Percentiles rank a stretch among this genome's conserved stretches.
phyloP scores from a whole-genome alignment of 2,797 vertebrate species.

The Phataginus tricuspis region DNA sequence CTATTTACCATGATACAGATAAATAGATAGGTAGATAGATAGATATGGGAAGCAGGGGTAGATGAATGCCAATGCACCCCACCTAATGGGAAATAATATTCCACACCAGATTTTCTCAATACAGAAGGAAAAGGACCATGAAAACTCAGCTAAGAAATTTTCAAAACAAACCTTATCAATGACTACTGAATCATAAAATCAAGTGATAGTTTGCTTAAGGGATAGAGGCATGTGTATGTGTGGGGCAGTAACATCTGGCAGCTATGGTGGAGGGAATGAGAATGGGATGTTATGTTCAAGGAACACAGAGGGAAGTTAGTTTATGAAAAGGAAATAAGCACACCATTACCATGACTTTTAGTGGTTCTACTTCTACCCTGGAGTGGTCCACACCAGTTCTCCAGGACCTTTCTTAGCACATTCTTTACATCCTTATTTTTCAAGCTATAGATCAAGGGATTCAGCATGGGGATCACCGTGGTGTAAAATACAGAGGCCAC shows the following conservation, averaged over 20 bases:
- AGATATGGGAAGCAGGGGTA: not conserved
- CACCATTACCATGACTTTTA: not conserved
- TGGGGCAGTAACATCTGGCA: not conserved
- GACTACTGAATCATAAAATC: not conserved
- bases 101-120: not conserved
- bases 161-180: not conserved
- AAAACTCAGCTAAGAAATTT: not conserved
- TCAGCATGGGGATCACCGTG: constrained; percentile 40
- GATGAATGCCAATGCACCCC: not conserved
- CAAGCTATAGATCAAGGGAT: constrained; percentile 45
- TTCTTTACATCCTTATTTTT: constrained; percentile 50
- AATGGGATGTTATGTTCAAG: not conserved
- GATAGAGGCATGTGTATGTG: not conserved
- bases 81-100: not conserved
- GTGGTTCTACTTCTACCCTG: not conserved
- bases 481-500: constrained; percentile 32
- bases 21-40: not conserved
- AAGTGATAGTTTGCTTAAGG: not conserved
- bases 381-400: not conserved
- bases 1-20: not conserved
- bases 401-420: not conserved
- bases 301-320: not conserved
- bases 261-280: not conserved
- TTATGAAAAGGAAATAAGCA: not conserved
- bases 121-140: not conserved